Percentiles rank a stretch among this genome's conserved stretches.
Evolutionary conservation across 2,113 vertebrate species (phyloP).

Genomic region (Brachirus orientalis): DNA sequence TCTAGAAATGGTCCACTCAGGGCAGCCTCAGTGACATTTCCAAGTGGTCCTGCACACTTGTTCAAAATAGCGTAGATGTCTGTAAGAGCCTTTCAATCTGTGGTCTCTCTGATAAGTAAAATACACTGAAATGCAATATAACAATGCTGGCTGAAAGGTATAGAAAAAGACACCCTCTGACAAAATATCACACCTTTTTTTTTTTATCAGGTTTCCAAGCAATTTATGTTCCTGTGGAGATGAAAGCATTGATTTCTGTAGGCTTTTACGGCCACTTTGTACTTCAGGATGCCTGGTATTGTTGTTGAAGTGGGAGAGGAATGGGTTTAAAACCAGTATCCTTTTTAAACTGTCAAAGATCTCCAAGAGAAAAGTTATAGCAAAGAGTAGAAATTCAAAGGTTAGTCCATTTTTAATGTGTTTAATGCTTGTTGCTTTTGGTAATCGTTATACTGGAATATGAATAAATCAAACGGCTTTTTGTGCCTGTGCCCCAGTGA

Average conservation of each 20-base stretch:
- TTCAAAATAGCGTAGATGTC: constrained; percentile 1
- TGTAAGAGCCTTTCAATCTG: constrained; percentile 22
- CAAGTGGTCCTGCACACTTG: constrained; percentile 1
- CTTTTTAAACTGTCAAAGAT: background rate
- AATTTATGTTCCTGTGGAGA: constrained; percentile 28
- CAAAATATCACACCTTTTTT: constrained; percentile 10
- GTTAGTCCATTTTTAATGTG: background rate
- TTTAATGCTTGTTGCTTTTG: no score
- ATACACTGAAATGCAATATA: constrained; percentile 2
- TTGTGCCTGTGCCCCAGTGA: no score
- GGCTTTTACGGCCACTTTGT: constrained; percentile 23
- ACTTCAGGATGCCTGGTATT: constrained; percentile 8
- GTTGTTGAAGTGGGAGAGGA: constrained; percentile 12
- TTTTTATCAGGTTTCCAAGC: constrained; percentile 22
- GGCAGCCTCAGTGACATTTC: constrained; percentile 12
- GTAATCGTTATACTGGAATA: no score
- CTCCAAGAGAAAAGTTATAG: background rate
- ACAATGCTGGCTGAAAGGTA: background rate
- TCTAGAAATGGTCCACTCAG: constrained; percentile 23
- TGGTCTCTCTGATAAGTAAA: background rate
- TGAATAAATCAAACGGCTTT: no score
- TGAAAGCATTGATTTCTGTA: constrained; percentile 37
- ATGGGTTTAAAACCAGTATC: constrained; percentile 3
- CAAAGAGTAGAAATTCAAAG: background rate
- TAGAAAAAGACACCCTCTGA: constrained; percentile 6